Conservation (phyloP, 1,140 invertebrate genomes). For the Scaptomyza graminum region DNA sequence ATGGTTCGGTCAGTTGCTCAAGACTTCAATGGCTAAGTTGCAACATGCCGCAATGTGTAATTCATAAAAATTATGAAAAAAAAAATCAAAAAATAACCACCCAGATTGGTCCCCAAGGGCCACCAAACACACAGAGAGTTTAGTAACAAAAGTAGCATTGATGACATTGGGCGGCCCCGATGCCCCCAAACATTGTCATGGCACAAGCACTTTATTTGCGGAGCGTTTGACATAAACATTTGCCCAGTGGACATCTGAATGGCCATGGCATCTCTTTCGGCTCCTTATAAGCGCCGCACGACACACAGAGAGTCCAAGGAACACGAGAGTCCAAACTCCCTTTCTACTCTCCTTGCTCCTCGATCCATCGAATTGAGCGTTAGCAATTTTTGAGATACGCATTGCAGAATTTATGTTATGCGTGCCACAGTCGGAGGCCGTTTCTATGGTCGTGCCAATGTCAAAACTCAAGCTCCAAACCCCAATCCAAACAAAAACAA, state of each 20-base stretch:
- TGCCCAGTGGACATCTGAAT: constrained; percentile 80
- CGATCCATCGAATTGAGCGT: constrained; percentile 18
- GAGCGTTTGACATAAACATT: constrained; percentile 81
- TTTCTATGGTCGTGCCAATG: constrained; percentile 46
- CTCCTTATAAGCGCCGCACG: constrained; percentile 71
- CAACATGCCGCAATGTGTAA: constrained; percentile 49
- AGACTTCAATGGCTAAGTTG: constrained; percentile 50
- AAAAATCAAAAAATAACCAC: constrained; percentile 57
- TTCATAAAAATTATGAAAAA: constrained; percentile 79
- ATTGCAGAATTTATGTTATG: constrained; percentile 81
- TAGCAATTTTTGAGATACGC: constrained; percentile 81
- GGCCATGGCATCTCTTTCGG: constrained; percentile 72
- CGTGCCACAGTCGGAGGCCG: constrained; percentile 57
- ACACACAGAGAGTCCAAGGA: constrained; percentile 53
- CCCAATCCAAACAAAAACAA: constrained; percentile 36
- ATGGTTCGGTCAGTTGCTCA: neutral
- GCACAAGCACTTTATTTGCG: constrained; percentile 81
- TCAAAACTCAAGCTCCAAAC: constrained; percentile 50
- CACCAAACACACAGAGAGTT: constrained; percentile 34
- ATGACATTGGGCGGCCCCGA: constrained; percentile 52
- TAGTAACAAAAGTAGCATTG: constrained; percentile 13
- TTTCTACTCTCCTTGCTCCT: neutral
- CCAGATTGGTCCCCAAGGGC: constrained; percentile 80
- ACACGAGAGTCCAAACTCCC: constrained; percentile 15
- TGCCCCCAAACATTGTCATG: constrained; percentile 74